Conservation (phyloP, 2,113 vertebrate species). For the Aspidoscelis tigris region DNA sequence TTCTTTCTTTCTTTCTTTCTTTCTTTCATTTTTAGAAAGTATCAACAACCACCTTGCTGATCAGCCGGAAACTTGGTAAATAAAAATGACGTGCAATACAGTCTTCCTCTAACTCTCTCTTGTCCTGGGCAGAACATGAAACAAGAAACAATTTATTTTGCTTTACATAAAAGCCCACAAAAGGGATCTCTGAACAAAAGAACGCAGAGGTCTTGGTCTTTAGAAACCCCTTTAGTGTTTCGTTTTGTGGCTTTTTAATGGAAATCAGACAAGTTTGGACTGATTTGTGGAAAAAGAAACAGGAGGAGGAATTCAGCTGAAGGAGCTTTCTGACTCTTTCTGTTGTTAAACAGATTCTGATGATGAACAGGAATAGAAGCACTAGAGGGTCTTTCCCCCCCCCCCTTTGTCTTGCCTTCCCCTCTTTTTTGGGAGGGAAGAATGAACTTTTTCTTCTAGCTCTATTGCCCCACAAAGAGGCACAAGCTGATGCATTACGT, state of each 20-base stretch:
- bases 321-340: constrained; percentile 84
- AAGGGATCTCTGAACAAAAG: constrained; percentile 84
- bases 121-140: constrained; percentile 75
- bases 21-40: too few species aligned
- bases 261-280: constrained; percentile 88
- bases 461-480: constrained; percentile 65
- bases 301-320: constrained; percentile 66
- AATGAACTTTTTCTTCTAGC: constrained; percentile 76
- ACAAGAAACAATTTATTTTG: constrained; percentile 83
- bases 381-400: constrained; percentile 60
- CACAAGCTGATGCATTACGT: constrained; percentile 29
- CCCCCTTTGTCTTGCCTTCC: too few species aligned
- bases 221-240: constrained; percentile 77
- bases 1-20: too few species aligned
- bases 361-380: constrained; percentile 87
- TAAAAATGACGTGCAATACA: constrained; percentile 89
- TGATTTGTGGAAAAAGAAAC: constrained; percentile 79
- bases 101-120: constrained; percentile 66
- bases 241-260: constrained; percentile 90
- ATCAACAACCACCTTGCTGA: too few species aligned
- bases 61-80: constrained; percentile 27
- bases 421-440: constrained; percentile 67
- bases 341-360: constrained; percentile 86
- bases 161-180: constrained; percentile 86
- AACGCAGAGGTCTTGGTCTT: constrained; percentile 80